These are phyloP conservation scores for Alouatta palliata DNA, from an alignment of 2,113 vertebrate genomes.

Conservation along the genomic window DNA sequence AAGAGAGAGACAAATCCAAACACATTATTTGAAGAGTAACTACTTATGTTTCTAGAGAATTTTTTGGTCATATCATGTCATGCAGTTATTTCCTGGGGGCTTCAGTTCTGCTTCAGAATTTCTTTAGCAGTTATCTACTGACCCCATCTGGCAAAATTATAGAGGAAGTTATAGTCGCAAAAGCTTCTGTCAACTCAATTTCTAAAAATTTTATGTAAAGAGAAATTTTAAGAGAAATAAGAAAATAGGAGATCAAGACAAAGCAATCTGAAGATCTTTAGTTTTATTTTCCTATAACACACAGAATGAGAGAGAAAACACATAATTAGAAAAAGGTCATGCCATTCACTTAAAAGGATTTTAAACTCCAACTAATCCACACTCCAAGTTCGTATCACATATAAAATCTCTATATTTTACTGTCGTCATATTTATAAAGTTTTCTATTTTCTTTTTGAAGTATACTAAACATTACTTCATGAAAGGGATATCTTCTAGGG, in stretches of 20 bases:
- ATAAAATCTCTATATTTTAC: neutral
- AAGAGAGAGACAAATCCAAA: constrained; percentile 5
- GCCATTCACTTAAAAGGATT: neutral
- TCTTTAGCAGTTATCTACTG: constrained; percentile 66
- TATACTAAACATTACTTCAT: neutral
- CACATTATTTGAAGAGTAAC: neutral
- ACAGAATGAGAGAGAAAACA: neutral
- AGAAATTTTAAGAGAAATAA: constrained; percentile 6
- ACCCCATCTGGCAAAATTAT: constrained; percentile 71
- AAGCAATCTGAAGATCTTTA: neutral
- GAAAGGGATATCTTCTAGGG: neutral
- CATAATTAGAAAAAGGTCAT: neutral
- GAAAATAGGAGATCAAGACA: neutral
- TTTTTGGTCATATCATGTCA: neutral
- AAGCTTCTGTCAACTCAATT: neutral
- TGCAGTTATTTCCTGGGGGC: neutral
- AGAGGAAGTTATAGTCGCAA: constrained; percentile 22
- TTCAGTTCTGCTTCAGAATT: neutral
- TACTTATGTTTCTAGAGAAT: neutral
- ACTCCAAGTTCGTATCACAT: neutral
- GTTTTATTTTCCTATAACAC: neutral
- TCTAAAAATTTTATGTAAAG: neutral
- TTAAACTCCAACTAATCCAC: neutral
- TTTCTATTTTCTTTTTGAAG: constrained; percentile 23
- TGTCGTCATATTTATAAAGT: neutral